phyloP scores from a whole-genome alignment of 2,113 vertebrate species.

The Smithornis capensis region DNA sequence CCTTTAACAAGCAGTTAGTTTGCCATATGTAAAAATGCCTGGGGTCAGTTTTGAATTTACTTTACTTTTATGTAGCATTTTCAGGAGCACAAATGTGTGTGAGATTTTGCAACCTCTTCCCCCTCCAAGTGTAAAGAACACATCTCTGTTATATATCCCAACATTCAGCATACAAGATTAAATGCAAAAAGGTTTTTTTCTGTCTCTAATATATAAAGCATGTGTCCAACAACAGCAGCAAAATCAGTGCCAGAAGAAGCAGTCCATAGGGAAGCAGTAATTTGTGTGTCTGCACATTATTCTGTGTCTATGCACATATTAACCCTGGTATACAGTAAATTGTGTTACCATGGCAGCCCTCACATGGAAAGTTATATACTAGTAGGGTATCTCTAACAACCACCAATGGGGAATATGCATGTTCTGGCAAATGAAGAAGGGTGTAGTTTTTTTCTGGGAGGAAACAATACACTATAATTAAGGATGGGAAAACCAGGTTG shows the following conservation, averaged over 20 bases:
- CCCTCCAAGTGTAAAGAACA: not conserved
- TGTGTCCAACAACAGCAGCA: constrained; percentile 52
- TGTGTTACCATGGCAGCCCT: constrained; percentile 60
- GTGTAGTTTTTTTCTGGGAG: not conserved
- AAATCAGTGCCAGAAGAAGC: constrained; percentile 52
- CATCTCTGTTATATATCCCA: not conserved
- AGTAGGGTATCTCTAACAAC: constrained; percentile 46
- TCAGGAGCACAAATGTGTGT: not conserved
- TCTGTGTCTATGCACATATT: constrained; percentile 66
- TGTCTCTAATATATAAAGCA: constrained; percentile 49
- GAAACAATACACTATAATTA: not conserved
- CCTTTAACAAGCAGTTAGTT: constrained; percentile 10
- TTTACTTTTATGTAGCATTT: not conserved
- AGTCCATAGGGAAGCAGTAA: constrained; percentile 45
- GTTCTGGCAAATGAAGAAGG: constrained; percentile 4
- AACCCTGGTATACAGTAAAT: constrained; percentile 67
- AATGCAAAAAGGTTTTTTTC: not conserved
- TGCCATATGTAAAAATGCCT: not conserved
- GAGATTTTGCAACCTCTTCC: constrained; percentile 24
- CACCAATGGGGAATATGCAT: constrained; percentile 14
- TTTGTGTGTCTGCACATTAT: constrained; percentile 64
- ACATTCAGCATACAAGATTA: not conserved
- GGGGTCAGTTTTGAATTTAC: not conserved
- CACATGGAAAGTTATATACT: constrained; percentile 35
- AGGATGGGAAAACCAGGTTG: not conserved